Percentiles rank a stretch among this genome's conserved stretches.
Evolutionary conservation across 2,888 invertebrate species (phyloP).

Genomic region (Erynnis tages): DNA sequence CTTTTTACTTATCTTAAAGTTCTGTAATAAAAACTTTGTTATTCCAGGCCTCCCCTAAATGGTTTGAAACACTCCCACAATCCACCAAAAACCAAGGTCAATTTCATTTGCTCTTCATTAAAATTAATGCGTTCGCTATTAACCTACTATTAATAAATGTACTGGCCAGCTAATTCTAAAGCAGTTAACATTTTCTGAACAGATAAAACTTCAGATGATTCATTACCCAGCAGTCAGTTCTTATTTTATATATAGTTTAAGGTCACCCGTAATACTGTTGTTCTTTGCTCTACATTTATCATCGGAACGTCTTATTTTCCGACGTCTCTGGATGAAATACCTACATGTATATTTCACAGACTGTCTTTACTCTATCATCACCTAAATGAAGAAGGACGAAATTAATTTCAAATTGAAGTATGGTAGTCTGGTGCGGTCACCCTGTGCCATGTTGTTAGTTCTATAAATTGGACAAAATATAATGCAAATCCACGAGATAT

Average conservation of each 20-base stretch:
- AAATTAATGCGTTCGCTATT: constrained; percentile 9
- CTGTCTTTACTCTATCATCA: too few species aligned
- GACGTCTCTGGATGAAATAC: background rate
- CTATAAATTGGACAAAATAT: too few species aligned
- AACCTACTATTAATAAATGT: constrained; percentile 6
- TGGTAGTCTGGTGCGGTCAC: too few species aligned
- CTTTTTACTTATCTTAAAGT: too few species aligned
- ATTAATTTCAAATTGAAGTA: too few species aligned
- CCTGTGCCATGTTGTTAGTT: too few species aligned
- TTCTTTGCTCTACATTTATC: constrained; percentile 2
- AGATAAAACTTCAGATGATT: constrained; percentile 23
- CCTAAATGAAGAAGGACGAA: too few species aligned
- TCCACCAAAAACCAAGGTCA: constrained; percentile 6
- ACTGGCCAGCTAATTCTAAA: constrained; percentile 18
- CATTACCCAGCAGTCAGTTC: constrained; percentile 12
- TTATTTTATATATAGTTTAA: constrained; percentile 28
- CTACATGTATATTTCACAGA: too few species aligned
- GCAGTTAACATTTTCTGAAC: constrained; percentile 22
- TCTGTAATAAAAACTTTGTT: too few species aligned
- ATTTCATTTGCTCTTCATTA: constrained; percentile 19
- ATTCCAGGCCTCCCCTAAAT: too few species aligned
- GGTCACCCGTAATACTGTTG: constrained; percentile 16
- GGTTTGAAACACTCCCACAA: background rate
- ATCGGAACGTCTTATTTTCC: background rate
- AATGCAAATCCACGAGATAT: too few species aligned